Evolutionary conservation across 2,888 invertebrate genomes (phyloP), one percentile per base, ranked within the genome.

Genomic region (Heteromurus nitidus): DNA sequence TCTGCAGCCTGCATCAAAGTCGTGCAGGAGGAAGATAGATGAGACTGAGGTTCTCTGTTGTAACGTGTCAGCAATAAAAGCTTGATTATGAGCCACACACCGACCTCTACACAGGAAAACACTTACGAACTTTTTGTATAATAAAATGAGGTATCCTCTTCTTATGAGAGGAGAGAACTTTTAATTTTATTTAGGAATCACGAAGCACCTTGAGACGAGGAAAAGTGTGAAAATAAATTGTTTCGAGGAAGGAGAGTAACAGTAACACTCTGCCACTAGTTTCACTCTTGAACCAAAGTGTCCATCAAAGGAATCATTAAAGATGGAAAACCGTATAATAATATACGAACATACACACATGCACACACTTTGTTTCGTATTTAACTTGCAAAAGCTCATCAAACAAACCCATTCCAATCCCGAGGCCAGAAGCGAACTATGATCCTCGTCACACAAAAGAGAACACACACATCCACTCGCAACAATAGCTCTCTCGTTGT

Each of bases 131-230:
- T 53, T 24, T 18, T 20, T 24, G 5, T 18, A 22, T 22, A 67
- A 47, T 47, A 36, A 44, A 64, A 42, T 11, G 64, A 64, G 20
- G 31, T 20, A 24, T n/a, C n/a, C n/a, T 16, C 58, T 58, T 11
- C 50, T 3, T 5, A 50, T n/a, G 36, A 36, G 36, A 55, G 55
- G 24, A 55, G 24, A 36, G 22, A 36, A 36, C 11, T 7, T 24
- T 64, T 64, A 44, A 44, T 24, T 47, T 28, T n/a, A 28, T 50
- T 50, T 65, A 74, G 74, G 74, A 74, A 74, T 74, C 74, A 74
- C 65, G 1, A 65, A 74, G 65, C 74, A 74, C 74, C 74, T n/a
- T n/a, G n/a, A n/a, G n/a, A n/a, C n/a, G n/a, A n/a, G n/a, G n/a
- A n/a, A n/a, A n/a, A n/a, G n/a, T n/a, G n/a, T n/a, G n/a, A n/a